A percentile compares a stretch with the other conserved stretches of the same genome.
Evolutionary conservation across 2,797 vertebrate genomes (phyloP).

Genomic region (Merluccius polli): DNA sequence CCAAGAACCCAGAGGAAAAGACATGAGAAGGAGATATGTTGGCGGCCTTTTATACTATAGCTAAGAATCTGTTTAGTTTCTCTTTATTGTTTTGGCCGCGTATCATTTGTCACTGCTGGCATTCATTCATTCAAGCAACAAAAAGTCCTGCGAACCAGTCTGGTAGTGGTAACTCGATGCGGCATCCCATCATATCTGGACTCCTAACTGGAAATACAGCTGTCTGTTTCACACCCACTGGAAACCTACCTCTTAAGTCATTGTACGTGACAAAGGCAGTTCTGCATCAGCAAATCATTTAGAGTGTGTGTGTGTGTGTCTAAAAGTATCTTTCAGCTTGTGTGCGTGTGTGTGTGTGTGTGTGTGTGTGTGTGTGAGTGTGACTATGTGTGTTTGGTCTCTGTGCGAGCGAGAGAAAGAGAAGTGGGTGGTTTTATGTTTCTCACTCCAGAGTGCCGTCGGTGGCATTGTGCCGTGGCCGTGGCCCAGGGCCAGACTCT

Average conservation of each 20-base stretch:
- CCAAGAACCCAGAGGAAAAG: background rate
- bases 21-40: slow-evolving; percentile 16
- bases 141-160: slow-evolving; percentile 39
- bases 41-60: background rate
- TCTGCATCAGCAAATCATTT: slow-evolving; percentile 2
- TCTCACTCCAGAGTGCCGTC: slow-evolving; percentile 53
- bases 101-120: slow-evolving; percentile 21
- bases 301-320: slow-evolving; percentile 38
- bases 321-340: slow-evolving; percentile 34
- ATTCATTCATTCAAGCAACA: slow-evolving; percentile 27
- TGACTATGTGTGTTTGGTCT: background rate
- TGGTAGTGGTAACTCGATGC: slow-evolving; percentile 49
- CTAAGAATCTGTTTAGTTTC: slow-evolving; percentile 12
- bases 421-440: slow-evolving; percentile 52
- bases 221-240: slow-evolving; percentile 49
- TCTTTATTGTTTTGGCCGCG: slow-evolving; percentile 16
- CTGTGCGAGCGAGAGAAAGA: background rate
- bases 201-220: slow-evolving; percentile 54
- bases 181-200: slow-evolving; percentile 44
- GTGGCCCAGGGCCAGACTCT: slow-evolving; percentile 41
- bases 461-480: slow-evolving; percentile 44
- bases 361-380: background rate
- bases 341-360: slow-evolving; percentile 39
- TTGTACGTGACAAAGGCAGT: slow-evolving; percentile 60
- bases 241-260: slow-evolving; percentile 42